phyloP scores from a whole-genome alignment of 1,140 invertebrate genomes.

The Pemphigus obesinymphae region DNA sequence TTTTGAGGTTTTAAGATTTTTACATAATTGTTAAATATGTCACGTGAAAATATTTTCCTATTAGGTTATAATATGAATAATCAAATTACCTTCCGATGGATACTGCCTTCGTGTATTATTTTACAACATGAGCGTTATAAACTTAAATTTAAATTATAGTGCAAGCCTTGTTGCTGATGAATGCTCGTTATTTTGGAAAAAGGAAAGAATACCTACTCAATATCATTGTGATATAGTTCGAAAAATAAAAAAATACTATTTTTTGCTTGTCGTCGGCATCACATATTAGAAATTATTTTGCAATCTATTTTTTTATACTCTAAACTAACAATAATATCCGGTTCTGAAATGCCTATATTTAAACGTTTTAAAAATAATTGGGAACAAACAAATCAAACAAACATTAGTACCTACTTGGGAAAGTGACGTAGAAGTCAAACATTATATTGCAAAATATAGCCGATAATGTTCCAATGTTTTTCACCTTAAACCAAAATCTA shows the following conservation, averaged over 20 bases:
- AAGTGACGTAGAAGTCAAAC: background rate
- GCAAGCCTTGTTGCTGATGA: conserved; percentile 33
- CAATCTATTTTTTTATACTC: conserved; percentile 40
- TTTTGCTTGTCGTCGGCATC: conserved; percentile 42
- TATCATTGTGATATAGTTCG: conserved; percentile 37
- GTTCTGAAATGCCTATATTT: no score
- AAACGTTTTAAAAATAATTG: background rate
- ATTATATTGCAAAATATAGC: background rate
- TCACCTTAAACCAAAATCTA: no score
- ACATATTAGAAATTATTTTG: conserved; percentile 42
- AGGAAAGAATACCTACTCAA: conserved; percentile 43
- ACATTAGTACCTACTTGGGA: background rate
- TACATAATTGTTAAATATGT: no score
- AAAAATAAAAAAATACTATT: conserved; percentile 43
- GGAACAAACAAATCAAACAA: background rate
- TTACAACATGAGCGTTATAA: conserved; percentile 42
- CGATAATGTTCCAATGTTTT: conserved; percentile 22
- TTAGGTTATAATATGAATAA: background rate
- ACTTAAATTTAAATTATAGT: conserved; percentile 41
- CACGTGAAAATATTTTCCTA: background rate
- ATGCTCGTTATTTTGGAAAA: conserved; percentile 44
- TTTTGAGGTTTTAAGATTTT: background rate
- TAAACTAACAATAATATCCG: no score
- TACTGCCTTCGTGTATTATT: conserved; percentile 43
- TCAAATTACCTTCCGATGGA: conserved; percentile 43